Evolutionary conservation across 2,113 vertebrate species (phyloP).

Genomic region (Arvicanthis niloticus): DNA sequence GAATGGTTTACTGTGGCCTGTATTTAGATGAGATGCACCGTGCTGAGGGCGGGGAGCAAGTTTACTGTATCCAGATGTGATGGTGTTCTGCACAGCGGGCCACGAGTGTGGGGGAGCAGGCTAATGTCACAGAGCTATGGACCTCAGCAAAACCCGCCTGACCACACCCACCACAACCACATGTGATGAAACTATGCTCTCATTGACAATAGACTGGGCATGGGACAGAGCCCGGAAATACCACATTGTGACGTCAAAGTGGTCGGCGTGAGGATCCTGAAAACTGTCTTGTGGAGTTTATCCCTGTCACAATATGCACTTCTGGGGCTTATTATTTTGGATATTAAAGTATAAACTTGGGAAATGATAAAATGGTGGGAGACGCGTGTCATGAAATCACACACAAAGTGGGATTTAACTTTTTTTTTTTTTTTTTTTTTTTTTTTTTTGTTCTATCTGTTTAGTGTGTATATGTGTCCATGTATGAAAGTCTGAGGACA

Average conservation of each 20-base stretch:
- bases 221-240: background rate
- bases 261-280: background rate
- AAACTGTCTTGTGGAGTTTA: background rate
- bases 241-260: background rate
- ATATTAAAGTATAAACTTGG: conserved; percentile 53
- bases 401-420: background rate
- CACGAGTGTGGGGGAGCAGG: background rate
- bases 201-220: background rate
- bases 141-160: background rate
- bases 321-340: background rate
- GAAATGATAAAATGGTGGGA: background rate
- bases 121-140: background rate
- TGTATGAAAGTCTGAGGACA: background rate
- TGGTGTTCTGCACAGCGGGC: background rate
- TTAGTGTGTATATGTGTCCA: background rate
- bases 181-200: background rate
- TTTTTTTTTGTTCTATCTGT: background rate
- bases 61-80: background rate
- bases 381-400: background rate
- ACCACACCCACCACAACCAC: background rate
- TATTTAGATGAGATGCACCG: background rate
- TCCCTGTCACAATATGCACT: background rate
- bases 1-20: background rate
- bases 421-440: no score
- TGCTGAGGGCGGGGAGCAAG: background rate